Evolutionary conservation across 2,888 invertebrate species (phyloP).

Genomic region (Machimus rusticus): DNA sequence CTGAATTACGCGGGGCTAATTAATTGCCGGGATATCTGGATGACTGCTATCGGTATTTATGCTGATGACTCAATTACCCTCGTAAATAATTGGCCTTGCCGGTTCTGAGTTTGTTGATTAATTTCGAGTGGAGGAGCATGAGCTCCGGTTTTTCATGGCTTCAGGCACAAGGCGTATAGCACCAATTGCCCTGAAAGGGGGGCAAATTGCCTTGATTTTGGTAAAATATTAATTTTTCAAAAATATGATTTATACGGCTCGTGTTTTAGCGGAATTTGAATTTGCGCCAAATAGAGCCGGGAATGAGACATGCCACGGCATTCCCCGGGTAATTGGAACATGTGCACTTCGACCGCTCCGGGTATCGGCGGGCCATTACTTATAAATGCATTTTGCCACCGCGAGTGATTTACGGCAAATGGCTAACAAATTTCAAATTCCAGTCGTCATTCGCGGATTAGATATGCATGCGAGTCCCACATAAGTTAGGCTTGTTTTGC

Average conservation of each 20-base stretch:
- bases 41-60: slow-evolving; percentile 45
- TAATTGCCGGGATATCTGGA: slow-evolving; percentile 46
- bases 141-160: neutral
- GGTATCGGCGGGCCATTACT: neutral
- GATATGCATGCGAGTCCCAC: neutral
- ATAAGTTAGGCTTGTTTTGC: neutral
- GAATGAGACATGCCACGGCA: neutral
- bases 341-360: neutral
- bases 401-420: neutral
- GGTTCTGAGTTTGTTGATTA: neutral
- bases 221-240: neutral
- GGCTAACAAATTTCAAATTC: neutral
- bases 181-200: neutral
- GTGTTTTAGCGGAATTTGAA: neutral
- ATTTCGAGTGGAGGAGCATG: neutral
- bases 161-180: neutral
- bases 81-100: slow-evolving; percentile 41
- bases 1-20: slow-evolving; percentile 43
- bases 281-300: neutral
- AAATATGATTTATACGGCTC: neutral
- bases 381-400: neutral
- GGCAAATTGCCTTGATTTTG: neutral
- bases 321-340: neutral
- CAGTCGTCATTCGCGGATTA: neutral
- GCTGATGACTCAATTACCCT: slow-evolving; percentile 47